phyloP scores from a whole-genome alignment of 2,888 invertebrate species.

The Helicoverpa assulta region DNA sequence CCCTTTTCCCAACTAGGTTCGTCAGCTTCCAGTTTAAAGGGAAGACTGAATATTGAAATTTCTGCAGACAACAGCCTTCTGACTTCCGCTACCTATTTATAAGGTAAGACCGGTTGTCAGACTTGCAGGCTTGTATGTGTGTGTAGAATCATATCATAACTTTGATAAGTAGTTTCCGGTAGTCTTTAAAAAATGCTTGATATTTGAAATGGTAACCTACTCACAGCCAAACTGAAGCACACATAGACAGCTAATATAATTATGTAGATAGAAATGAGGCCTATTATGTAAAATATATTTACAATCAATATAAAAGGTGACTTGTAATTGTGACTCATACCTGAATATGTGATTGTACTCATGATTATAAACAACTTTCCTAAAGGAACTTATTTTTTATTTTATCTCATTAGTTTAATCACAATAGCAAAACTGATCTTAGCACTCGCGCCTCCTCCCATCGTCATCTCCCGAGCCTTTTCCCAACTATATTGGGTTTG shows the following conservation, averaged over 20 bases:
- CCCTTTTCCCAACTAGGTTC: constrained; percentile 30
- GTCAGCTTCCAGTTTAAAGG: constrained; percentile 14
- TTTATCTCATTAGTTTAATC: too few relatives aligned
- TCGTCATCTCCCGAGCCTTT: too few relatives aligned
- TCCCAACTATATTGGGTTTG: too few relatives aligned
- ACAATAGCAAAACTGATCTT: too few relatives aligned
- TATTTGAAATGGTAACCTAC: background rate
- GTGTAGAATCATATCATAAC: background rate
- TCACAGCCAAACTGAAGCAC: background rate
- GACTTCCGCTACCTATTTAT: background rate
- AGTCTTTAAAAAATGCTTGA: background rate
- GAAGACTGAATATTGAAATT: constrained; percentile 8
- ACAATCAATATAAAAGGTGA: too few relatives aligned
- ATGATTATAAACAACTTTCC: too few relatives aligned
- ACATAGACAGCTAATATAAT: background rate
- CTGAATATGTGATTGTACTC: too few relatives aligned
- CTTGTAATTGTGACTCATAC: too few relatives aligned
- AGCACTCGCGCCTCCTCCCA: too few relatives aligned
- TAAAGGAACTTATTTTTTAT: too few relatives aligned
- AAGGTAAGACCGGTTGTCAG: constrained; percentile 33
- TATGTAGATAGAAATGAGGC: background rate
- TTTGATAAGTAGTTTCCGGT: background rate
- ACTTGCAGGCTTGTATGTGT: constrained; percentile 7
- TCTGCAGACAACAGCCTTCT: constrained; percentile 17
- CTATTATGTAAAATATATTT: background rate